A percentile compares a stretch with the other conserved stretches of the same genome.
These are phyloP conservation scores for Pseudotriccus pelzelni DNA, from an alignment of 2,797 vertebrate species.

Conservation along the genomic window DNA sequence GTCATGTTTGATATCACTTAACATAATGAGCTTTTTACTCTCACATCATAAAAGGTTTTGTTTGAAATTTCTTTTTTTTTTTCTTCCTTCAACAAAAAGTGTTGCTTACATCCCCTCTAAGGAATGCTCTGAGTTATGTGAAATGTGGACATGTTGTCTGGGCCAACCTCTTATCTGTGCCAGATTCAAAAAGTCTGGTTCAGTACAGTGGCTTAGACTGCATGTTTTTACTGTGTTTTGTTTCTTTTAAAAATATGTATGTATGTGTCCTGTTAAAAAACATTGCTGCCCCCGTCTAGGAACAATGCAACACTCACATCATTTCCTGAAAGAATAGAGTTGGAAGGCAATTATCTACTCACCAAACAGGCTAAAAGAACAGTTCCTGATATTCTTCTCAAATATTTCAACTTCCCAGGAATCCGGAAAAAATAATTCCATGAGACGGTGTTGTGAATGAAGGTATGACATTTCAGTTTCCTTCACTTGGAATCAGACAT, in stretches of 20 bases:
- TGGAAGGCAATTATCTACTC: slow-evolving; percentile 83
- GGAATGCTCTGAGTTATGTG: slow-evolving; percentile 68
- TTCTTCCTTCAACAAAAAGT: slow-evolving; percentile 59
- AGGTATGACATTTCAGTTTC: slow-evolving; percentile 76
- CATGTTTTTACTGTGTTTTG: slow-evolving; percentile 64
- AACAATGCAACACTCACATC: slow-evolving; percentile 79
- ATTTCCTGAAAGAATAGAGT: slow-evolving; percentile 79
- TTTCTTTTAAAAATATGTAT: slow-evolving; percentile 65
- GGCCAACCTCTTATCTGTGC: slow-evolving; percentile 74
- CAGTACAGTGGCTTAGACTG: slow-evolving; percentile 41
- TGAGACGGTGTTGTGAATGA: slow-evolving; percentile 78
- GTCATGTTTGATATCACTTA: slow-evolving; percentile 66
- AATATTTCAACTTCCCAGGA: slow-evolving; percentile 83
- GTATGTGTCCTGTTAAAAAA: slow-evolving; percentile 59
- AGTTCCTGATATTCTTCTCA: slow-evolving; percentile 86
- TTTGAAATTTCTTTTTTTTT: slow-evolving; percentile 28
- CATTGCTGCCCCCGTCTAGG: slow-evolving; percentile 56
- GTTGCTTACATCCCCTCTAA: slow-evolving; percentile 71
- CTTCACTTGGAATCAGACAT: slow-evolving; percentile 61
- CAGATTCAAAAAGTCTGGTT: slow-evolving; percentile 70
- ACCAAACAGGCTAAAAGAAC: slow-evolving; percentile 79
- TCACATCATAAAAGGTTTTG: slow-evolving; percentile 69
- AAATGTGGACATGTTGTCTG: slow-evolving; percentile 71
- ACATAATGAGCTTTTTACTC: slow-evolving; percentile 63
- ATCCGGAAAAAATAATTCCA: slow-evolving; percentile 86